Conservation (phyloP, 2,797 vertebrate species). For the Emys orbicularis region DNA sequence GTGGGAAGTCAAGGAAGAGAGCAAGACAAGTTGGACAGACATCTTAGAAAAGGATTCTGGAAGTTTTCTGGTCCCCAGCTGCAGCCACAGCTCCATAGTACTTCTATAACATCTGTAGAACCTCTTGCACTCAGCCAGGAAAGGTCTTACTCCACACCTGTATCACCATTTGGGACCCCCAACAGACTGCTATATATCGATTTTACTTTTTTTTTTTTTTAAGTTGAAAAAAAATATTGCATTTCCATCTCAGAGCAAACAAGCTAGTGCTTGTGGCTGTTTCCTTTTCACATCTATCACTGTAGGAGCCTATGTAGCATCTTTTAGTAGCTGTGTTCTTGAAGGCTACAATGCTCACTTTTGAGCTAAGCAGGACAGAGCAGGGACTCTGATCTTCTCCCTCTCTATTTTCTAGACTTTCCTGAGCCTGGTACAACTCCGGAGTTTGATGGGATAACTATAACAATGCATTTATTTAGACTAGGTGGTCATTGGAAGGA, state of each 20-base stretch:
- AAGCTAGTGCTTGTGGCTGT: neutral
- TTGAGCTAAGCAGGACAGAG: no score
- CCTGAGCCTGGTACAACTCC: no score
- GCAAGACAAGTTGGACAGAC: accelerated
- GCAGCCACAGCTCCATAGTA: accelerated
- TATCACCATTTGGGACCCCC: neutral
- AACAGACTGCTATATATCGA: accelerated
- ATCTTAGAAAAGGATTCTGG: accelerated
- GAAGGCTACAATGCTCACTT: neutral
- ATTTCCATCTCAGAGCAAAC: neutral
- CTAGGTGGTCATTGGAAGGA: no score
- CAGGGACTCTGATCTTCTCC: neutral
- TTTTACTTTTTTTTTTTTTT: accelerated
- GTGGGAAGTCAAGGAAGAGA: neutral
- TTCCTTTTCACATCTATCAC: neutral
- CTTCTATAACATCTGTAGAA: accelerated
- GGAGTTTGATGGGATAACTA: no score
- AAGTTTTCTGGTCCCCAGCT: accelerated
- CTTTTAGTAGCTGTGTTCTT: neutral
- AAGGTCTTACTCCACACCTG: no score
- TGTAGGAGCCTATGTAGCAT: accelerated
- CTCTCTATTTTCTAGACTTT: neutral
- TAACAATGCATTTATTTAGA: no score
- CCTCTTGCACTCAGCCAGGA: neutral
- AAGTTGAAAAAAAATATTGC: neutral